Conservation (phyloP, 2,888 invertebrate species). For the Leptinotarsa rubiginosa region DNA sequence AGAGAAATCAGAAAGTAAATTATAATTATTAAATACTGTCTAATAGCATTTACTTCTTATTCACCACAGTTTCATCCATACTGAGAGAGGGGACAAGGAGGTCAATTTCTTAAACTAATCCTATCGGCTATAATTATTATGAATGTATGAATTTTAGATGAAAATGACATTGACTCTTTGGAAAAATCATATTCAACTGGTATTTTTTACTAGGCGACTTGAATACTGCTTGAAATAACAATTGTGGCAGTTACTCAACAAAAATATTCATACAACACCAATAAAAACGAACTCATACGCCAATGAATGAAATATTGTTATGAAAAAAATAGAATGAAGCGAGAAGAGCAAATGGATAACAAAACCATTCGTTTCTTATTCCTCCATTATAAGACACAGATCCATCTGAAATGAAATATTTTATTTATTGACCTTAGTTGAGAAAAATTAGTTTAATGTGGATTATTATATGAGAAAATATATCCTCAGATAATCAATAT, state of each 20-base stretch:
- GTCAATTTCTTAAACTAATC: neutral
- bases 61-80: neutral
- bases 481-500: neutral
- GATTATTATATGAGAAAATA: no score
- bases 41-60: neutral
- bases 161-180: no score
- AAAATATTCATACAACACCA: no score
- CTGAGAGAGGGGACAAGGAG: conserved; percentile 5
- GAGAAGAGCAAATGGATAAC: neutral
- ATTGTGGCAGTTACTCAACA: no score
- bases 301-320: neutral
- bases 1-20: conserved; percentile 2
- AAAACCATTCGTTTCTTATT: neutral
- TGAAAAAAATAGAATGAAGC: neutral
- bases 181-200: no score
- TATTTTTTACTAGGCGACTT: no score
- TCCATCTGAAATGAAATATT: conserved; percentile 13
- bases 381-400: neutral
- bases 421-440: neutral
- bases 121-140: no score
- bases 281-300: no score
- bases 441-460: neutral
- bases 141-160: no score
- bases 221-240: no score
- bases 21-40: neutral